A percentile compares a stretch with the other conserved stretches of the same genome.
phyloP scores from a whole-genome alignment of 2,888 invertebrate species.

The Apamea epomidion region DNA sequence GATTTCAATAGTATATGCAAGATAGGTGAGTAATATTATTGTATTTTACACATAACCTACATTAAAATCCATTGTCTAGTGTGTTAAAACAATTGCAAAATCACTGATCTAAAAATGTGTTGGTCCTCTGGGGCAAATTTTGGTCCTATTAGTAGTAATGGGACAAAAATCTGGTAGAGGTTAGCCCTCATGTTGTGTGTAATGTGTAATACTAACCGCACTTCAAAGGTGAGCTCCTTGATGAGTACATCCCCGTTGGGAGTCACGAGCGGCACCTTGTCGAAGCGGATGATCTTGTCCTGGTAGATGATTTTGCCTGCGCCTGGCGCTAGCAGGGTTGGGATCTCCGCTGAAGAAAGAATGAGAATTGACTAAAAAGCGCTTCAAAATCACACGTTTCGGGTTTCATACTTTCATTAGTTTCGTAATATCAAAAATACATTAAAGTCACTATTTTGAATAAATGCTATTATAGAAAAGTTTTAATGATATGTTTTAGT shows the following conservation, averaged over 20 bases:
- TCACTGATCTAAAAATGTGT: not conserved
- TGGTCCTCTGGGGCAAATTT: constrained; percentile 1
- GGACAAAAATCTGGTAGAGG: not conserved
- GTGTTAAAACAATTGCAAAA: not conserved
- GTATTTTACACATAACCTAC: not conserved
- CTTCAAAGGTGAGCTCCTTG: constrained; percentile 97
- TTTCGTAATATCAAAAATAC: not conserved
- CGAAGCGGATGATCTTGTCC: constrained; percentile 97
- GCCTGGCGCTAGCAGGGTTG: constrained; percentile 91
- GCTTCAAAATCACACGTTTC: not conserved
- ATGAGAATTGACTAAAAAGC: not conserved
- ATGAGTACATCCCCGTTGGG: constrained; percentile 99
- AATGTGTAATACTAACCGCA: constrained; percentile 89
- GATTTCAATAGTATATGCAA: not conserved
- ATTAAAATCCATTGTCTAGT: not conserved
- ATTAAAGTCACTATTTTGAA: not conserved
- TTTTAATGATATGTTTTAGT: not conserved
- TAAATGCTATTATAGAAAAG: not conserved
- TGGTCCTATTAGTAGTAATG: not conserved
- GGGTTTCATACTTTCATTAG: not conserved
- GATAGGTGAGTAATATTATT: not conserved
- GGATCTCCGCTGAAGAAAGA: constrained; percentile 69
- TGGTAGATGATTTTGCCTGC: constrained; percentile 95
- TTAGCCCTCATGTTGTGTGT: not conserved
- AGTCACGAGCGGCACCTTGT: constrained; percentile 98